Conservation (phyloP, 2,888 invertebrate genomes). For the Erpobdella octoculata region DNA sequence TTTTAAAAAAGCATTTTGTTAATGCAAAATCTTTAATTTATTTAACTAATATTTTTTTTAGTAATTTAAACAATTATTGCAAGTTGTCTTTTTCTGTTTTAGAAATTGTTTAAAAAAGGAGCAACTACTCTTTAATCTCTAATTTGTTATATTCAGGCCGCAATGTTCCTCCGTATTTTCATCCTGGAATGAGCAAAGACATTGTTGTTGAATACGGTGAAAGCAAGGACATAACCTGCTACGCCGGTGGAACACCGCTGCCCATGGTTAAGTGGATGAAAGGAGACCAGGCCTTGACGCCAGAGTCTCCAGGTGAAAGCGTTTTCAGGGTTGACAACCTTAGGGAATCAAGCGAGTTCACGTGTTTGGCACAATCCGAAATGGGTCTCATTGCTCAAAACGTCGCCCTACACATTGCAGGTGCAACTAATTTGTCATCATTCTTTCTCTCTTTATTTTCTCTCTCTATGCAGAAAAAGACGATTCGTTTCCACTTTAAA, state of each 20-base stretch:
- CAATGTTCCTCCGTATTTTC: background rate
- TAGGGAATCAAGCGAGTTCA: background rate
- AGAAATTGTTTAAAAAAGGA: too few species aligned
- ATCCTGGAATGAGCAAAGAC: background rate
- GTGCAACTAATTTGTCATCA: background rate
- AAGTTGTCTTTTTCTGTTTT: too few species aligned
- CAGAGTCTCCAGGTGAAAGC: background rate
- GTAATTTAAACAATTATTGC: too few species aligned
- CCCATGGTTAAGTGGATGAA: constrained; percentile 11
- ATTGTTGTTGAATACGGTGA: constrained; percentile 6
- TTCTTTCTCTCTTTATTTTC: background rate
- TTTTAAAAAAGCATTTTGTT: too few species aligned
- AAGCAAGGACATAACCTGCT: background rate
- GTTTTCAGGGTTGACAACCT: constrained; percentile 5
- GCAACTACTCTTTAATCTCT: too few species aligned
- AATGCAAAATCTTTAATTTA: too few species aligned
- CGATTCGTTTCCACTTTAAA: too few species aligned
- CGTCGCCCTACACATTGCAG: background rate
- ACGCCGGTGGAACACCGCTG: background rate
- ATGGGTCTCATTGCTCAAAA: constrained; percentile 7
- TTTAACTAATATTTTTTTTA: too few species aligned
- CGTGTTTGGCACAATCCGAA: background rate
- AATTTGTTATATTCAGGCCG: too few species aligned
- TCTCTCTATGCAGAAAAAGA: too few species aligned
- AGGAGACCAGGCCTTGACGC: background rate